These are phyloP conservation scores for Varroa destructor DNA, from an alignment of 1,140 invertebrate genomes.

Conservation along the genomic window DNA sequence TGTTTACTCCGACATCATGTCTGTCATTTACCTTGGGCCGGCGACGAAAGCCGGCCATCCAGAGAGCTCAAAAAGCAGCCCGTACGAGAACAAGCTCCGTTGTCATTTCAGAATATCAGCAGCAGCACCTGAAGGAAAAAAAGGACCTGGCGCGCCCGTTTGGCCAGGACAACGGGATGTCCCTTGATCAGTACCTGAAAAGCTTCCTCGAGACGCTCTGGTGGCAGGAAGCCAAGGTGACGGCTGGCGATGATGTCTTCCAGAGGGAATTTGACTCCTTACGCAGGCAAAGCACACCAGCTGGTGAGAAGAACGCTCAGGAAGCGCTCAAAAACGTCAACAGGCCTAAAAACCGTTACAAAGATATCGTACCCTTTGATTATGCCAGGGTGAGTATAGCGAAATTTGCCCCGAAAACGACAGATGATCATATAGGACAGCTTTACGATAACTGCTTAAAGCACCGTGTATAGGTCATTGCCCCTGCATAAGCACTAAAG, in stretches of 20 bases:
- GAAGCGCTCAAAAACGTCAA: slow-evolving; percentile 46
- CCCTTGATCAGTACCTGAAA: slow-evolving; percentile 27
- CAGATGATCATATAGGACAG: no score
- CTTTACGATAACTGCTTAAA: no score
- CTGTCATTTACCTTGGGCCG: slow-evolving; percentile 15
- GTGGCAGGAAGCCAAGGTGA: slow-evolving; percentile 24
- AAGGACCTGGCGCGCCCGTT: no score
- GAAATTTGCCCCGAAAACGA: no score
- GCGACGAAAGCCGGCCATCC: slow-evolving; percentile 20
- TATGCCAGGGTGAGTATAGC: neutral
- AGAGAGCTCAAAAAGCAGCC: slow-evolving; percentile 16
- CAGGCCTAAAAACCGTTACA: slow-evolving; percentile 53
- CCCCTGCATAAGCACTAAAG: no score
- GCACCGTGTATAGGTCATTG: no score
- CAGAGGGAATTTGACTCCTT: slow-evolving; percentile 23
- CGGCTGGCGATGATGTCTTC: slow-evolving; percentile 3
- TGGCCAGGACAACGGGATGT: neutral
- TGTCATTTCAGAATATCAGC: slow-evolving; percentile 8
- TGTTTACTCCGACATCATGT: slow-evolving; percentile 19
- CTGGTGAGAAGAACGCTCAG: slow-evolving; percentile 25
- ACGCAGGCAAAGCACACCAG: slow-evolving; percentile 14
- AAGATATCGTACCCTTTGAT: slow-evolving; percentile 53
- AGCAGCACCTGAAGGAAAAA: no score
- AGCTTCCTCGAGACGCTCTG: slow-evolving; percentile 25
- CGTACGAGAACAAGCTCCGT: slow-evolving; percentile 17